phyloP scores from a whole-genome alignment of 2,888 invertebrate genomes.

The Scaptomyza caliginosa region DNA sequence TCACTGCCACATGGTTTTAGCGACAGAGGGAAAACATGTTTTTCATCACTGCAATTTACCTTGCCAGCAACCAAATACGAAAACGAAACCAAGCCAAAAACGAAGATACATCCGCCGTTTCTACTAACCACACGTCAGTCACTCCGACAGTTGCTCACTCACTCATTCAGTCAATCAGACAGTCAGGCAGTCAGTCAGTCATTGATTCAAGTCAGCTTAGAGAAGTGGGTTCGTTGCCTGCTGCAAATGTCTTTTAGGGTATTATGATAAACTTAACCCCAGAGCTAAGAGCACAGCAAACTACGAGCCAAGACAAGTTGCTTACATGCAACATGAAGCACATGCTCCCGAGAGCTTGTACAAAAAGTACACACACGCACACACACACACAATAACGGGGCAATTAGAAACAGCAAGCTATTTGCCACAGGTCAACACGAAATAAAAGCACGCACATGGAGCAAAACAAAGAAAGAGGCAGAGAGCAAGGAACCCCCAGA shows the following conservation, averaged over 20 bases:
- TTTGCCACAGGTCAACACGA: conserved; percentile 45
- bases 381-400: conserved; percentile 38
- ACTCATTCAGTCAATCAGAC: conserved; percentile 23
- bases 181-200: conserved; percentile 35
- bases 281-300: conserved; percentile 21
- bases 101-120: conserved; percentile 47
- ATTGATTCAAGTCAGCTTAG: conserved; percentile 47
- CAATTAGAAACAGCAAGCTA: conserved; percentile 65
- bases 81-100: conserved; percentile 51
- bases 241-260: conserved; percentile 61
- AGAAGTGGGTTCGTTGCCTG: conserved; percentile 44
- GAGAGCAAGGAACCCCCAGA: not conserved
- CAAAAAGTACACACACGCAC: conserved; percentile 21
- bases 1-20: conserved; percentile 60
- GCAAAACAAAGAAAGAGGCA: not conserved
- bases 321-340: conserved; percentile 62
- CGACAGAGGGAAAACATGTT: conserved; percentile 62
- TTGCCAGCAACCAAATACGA: conserved; percentile 55
- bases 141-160: conserved; percentile 26
- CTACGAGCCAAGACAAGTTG: conserved; percentile 7
- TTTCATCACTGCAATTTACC: conserved; percentile 63
- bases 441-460: not conserved
- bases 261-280: conserved; percentile 56
- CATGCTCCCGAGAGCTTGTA: conserved; percentile 20
- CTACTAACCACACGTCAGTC: conserved; percentile 44